Percentiles rank a stretch among this genome's conserved stretches.
Conservation (phyloP, 2,113 vertebrate species). For the Zootoca vivipara region DNA sequence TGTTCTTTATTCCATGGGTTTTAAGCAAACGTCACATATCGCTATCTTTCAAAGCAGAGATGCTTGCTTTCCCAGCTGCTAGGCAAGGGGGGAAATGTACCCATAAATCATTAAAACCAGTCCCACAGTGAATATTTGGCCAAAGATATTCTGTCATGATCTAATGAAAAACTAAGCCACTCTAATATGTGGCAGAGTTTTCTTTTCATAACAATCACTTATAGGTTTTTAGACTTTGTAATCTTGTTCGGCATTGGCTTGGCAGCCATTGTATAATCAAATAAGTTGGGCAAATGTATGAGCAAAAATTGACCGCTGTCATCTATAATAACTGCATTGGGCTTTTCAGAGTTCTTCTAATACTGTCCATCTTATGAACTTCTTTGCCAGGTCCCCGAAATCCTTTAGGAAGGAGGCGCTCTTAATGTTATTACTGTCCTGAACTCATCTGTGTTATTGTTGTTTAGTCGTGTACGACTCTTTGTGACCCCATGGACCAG, state of each 20-base stretch:
- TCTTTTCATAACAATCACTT: constrained; percentile 56
- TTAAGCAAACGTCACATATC: constrained; percentile 28
- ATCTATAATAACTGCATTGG: neutral
- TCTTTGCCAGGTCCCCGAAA: neutral
- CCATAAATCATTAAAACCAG: constrained; percentile 60
- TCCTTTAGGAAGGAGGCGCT: neutral
- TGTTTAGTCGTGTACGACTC: too few species aligned
- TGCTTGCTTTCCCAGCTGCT: constrained; percentile 70
- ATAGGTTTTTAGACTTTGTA: constrained; percentile 42
- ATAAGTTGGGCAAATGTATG: constrained; percentile 29
- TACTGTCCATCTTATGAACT: neutral
- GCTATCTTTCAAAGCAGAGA: constrained; percentile 54
- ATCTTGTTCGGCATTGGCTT: constrained; percentile 31
- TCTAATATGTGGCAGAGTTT: constrained; percentile 47
- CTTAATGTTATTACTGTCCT: neutral
- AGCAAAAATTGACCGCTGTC: neutral
- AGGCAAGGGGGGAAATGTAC: constrained; percentile 64
- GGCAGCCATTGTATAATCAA: neutral
- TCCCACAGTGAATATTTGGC: constrained; percentile 70
- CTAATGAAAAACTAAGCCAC: constrained; percentile 60
- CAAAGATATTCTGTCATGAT: constrained; percentile 65
- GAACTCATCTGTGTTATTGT: neutral
- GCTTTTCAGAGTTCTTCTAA: neutral
- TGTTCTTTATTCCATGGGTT: constrained; percentile 62
- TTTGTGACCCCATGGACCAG: too few species aligned